Conservation (phyloP, 2,113 vertebrate genomes). For the Albula goreensis region DNA sequence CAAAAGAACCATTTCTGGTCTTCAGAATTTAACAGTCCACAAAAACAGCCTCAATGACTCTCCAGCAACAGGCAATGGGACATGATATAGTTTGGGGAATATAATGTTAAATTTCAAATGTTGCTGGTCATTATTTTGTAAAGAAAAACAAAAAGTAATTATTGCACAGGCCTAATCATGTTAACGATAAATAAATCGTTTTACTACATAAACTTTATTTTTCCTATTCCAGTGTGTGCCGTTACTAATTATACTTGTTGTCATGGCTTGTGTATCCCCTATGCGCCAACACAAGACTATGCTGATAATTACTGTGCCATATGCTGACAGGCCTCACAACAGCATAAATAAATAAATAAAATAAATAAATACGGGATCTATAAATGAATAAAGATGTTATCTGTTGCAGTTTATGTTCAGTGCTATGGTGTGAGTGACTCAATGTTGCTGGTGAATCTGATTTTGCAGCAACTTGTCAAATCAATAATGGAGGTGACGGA, state of each 20-base stretch:
- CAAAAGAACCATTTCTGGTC: neutral
- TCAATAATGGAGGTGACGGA: neutral
- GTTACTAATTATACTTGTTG: neutral
- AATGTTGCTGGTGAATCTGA: conserved; percentile 19
- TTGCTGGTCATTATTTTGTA: neutral
- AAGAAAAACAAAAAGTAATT: neutral
- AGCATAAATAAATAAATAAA: neutral
- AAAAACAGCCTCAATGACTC: neutral
- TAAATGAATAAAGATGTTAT: too few species aligned
- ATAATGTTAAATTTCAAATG: neutral
- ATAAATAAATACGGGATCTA: neutral
- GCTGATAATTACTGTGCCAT: neutral
- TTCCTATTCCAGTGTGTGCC: neutral
- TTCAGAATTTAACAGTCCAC: neutral
- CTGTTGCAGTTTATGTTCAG: neutral
- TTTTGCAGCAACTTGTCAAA: conserved; percentile 23
- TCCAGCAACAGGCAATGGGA: neutral
- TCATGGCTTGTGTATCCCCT: neutral
- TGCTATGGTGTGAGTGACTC: neutral
- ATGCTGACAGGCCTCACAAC: neutral
- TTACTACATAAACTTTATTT: neutral
- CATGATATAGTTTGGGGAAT: neutral
- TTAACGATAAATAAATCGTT: neutral
- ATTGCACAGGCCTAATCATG: neutral
- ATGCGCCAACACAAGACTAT: neutral